phyloP scores from a whole-genome alignment of 2,113 vertebrate genomes.

The Junco hyemalis region DNA sequence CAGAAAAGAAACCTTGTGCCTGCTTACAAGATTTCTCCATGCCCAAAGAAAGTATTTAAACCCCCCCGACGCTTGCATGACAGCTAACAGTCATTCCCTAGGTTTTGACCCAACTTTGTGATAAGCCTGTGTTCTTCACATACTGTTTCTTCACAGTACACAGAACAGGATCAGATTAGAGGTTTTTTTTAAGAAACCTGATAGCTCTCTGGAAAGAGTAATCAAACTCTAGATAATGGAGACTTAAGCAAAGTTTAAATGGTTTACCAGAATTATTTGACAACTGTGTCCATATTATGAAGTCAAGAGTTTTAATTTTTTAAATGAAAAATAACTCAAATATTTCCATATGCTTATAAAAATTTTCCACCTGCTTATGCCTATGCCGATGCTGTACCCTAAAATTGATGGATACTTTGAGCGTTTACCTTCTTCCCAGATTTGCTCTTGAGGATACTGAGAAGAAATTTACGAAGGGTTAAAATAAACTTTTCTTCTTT shows the following conservation, averaged over 20 bases:
- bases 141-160: not conserved
- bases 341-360: not conserved
- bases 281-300: not conserved
- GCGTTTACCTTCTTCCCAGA: not conserved
- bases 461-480: not conserved
- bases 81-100: not conserved
- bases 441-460: not conserved
- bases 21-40: not conserved
- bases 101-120: not conserved
- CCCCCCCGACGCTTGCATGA: not conserved
- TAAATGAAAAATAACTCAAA: not conserved
- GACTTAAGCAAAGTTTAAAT: not conserved
- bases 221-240: slow-evolving; percentile 3
- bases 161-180: not conserved
- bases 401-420: not conserved
- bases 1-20: not conserved
- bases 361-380: not conserved
- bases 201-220: not conserved
- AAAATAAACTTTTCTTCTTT: not conserved
- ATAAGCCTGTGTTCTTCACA: not conserved
- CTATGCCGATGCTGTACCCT: not conserved
- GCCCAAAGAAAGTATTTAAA: not conserved
- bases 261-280: not conserved
- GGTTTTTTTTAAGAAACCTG: not conserved
- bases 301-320: not conserved